Percentiles rank a stretch among this genome's conserved stretches.
Conservation (phyloP, 1,140 invertebrate genomes). For the Hyles euphorbiae region DNA sequence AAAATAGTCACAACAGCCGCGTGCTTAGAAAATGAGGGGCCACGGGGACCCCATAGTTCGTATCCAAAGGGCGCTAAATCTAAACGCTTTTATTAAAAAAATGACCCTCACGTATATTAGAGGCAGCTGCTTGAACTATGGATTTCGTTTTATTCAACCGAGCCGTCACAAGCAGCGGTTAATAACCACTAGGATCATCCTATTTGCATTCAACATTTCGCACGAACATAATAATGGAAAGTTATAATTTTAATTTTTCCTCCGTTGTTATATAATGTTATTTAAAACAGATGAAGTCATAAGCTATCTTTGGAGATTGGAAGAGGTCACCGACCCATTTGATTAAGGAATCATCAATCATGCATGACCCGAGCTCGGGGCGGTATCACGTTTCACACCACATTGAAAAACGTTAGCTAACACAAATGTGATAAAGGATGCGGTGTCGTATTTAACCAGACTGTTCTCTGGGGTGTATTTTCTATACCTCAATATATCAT, state of each 20-base stretch:
- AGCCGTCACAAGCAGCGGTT: slow-evolving; percentile 19
- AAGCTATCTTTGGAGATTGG: slow-evolving; percentile 43
- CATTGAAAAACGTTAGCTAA: slow-evolving; percentile 36
- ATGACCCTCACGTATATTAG: slow-evolving; percentile 41
- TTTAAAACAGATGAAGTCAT: slow-evolving; percentile 60
- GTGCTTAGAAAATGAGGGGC: slow-evolving; percentile 47
- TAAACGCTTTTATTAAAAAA: slow-evolving; percentile 51
- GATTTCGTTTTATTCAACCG: slow-evolving; percentile 55
- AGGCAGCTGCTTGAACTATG: slow-evolving; percentile 47
- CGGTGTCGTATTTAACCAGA: slow-evolving; percentile 11
- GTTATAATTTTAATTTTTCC: neutral
- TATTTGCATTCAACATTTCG: slow-evolving; percentile 28
- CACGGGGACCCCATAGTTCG: slow-evolving; percentile 19
- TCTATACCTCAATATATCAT: too few species aligned
- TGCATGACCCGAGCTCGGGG: slow-evolving; percentile 47
- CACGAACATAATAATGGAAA: slow-evolving; percentile 18
- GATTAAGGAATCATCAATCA: slow-evolving; percentile 73
- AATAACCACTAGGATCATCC: slow-evolving; percentile 27
- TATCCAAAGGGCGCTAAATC: slow-evolving; percentile 64
- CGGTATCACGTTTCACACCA: slow-evolving; percentile 63
- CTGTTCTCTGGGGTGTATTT: too few species aligned
- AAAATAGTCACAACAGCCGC: slow-evolving; percentile 30
- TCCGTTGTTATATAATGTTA: slow-evolving; percentile 42
- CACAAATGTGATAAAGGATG: slow-evolving; percentile 16
- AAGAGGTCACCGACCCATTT: slow-evolving; percentile 56